Base-by-base conservation (phyloP, 2,113 vertebrate species). In the Misgurnus anguillicaudatus region DNA sequence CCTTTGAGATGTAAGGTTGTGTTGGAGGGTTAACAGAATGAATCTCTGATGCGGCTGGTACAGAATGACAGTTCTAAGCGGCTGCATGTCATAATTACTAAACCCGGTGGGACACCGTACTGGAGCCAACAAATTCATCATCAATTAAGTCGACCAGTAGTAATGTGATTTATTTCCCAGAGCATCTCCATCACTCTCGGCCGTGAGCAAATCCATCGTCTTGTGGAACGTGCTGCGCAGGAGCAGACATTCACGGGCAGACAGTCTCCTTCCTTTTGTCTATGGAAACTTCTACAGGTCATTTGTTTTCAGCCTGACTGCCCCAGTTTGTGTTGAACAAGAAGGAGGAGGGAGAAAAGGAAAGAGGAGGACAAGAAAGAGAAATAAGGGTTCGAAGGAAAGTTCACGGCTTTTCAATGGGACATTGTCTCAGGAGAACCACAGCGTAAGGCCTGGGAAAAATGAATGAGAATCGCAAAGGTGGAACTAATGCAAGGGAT, bases 381-480 rank as follows among this genome's bases (percentile, higher is more conserved):
- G 68, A 78, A 13, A 61, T 64, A 72, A 38, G 73, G 39, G 82
- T 82, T 64, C 69, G 71, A 62, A 80, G 83, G 84, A 86, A 83
- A 13, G 84, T 81, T 5, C 60, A 75, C 80, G 80, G 82, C 80
- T 85, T 87, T 90, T 90, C 87, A 85, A 86, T 85, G 83, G 61
- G 77, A 85, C 74, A 8, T 36, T 76, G 84, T 87, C 48, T 75
- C 77, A 85, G 88, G 86, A 84, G 71, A 76, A 8, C 16, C 17
- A 77, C 85, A 80, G 75, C 86, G 87, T 80, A 88, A 86, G 82
- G 82, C 62, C 84, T 86, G 75, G 80, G 81, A 24, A 83, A 77
- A 89, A 89, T 89, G 88, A 91, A 89, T 88, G 79, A 88, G 88
- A 89, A 84, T 71, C 84, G 83, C 85, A 83, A 77, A 85, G 87